Evolutionary conservation across 2,888 invertebrate species (phyloP).

Genomic region (Cephus sareptanus): DNA sequence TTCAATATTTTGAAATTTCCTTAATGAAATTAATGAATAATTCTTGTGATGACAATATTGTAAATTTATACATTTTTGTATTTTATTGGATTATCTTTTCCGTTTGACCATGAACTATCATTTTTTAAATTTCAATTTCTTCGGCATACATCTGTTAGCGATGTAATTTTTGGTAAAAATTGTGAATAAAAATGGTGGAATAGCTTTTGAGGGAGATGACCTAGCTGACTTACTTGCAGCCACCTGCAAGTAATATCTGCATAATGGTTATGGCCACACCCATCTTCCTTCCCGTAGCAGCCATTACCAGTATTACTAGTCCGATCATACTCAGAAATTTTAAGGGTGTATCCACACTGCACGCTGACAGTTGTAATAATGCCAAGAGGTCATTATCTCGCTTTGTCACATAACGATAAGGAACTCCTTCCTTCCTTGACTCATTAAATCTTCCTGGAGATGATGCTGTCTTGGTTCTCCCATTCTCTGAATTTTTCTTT

Average conservation of each 20-base stretch:
- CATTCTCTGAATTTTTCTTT: not conserved
- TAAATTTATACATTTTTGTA: no score
- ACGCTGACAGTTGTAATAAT: not conserved
- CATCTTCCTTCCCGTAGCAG: constrained; percentile 22
- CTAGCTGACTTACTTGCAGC: not conserved
- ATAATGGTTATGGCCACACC: constrained; percentile 36
- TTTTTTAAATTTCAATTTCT: not conserved
- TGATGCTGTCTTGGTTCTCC: not conserved
- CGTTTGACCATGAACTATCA: not conserved
- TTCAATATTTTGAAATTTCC: no score
- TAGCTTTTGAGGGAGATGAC: not conserved
- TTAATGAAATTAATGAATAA: no score
- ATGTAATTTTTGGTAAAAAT: not conserved
- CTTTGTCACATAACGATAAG: not conserved
- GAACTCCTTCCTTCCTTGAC: not conserved
- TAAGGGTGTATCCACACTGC: not conserved
- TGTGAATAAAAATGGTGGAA: not conserved
- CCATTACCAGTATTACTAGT: not conserved
- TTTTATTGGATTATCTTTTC: not conserved
- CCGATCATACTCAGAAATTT: not conserved
- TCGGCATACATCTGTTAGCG: not conserved
- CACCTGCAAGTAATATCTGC: constrained; percentile 28
- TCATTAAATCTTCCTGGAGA: not conserved
- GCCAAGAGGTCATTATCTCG: not conserved
- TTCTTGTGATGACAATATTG: accelerated